Evolutionary conservation across 2,888 invertebrate species (phyloP).

Genomic region (Chromoteleia sp.): DNA sequence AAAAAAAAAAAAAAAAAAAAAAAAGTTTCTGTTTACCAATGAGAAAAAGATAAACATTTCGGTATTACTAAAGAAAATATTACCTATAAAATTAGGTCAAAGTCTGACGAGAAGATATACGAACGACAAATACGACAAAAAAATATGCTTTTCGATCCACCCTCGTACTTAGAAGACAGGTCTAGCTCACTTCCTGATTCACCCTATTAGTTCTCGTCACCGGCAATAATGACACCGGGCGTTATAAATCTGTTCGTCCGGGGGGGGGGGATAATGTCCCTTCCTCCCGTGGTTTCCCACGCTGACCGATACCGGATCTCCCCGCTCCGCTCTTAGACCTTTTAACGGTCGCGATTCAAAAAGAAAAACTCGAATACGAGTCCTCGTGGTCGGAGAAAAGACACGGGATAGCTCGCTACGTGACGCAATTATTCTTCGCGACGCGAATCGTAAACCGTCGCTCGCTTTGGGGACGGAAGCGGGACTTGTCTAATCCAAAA

Average conservation of each 20-base stretch:
- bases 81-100: no score
- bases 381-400: slow-evolving; percentile 31
- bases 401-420: slow-evolving; percentile 56
- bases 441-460: slow-evolving; percentile 27
- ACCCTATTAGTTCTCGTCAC: slow-evolving; percentile 28
- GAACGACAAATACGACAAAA: no score
- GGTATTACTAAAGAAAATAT: no score
- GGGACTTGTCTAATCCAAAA: slow-evolving; percentile 35
- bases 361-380: slow-evolving; percentile 35
- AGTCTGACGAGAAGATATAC: no score
- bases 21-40: no score
- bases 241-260: slow-evolving; percentile 38
- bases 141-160: no score
- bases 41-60: no score
- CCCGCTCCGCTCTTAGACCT: slow-evolving; percentile 1
- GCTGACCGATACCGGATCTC: slow-evolving; percentile 55
- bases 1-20: no score
- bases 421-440: slow-evolving; percentile 54
- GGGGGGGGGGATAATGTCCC: slow-evolving; percentile 3
- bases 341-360: slow-evolving; percentile 29
- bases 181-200: slow-evolving; percentile 21
- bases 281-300: slow-evolving; percentile 52
- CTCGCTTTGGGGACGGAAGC: not conserved
- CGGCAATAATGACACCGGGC: slow-evolving; percentile 37
- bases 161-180: no score